Conservation (phyloP, 2,113 vertebrate genomes). For the Thryonomys swinderianus region DNA sequence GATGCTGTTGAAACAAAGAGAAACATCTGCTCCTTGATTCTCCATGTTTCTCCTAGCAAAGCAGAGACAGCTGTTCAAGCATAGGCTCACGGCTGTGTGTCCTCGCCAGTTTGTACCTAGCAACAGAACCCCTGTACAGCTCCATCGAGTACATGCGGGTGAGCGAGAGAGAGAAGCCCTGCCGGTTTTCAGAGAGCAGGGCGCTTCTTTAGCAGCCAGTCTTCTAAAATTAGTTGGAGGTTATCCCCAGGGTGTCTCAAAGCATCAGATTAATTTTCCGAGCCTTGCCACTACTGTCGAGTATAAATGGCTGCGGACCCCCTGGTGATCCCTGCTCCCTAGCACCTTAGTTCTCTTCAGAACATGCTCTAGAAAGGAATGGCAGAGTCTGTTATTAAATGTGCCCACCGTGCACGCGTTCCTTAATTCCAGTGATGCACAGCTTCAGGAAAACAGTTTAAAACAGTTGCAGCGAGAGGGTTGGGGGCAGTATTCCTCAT, state of each 20-base stretch:
- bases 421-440: not conserved
- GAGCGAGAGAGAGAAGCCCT: not conserved
- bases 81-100: not conserved
- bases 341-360: slow-evolving; percentile 37
- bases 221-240: slow-evolving; percentile 47
- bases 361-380: not conserved
- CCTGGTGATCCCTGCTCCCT: slow-evolving; percentile 1
- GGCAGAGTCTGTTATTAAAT: slow-evolving; percentile 9
- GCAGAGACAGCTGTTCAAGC: not conserved
- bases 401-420: not conserved
- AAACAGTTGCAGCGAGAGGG: not conserved
- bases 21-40: slow-evolving; percentile 41
- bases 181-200: not conserved
- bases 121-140: not conserved
- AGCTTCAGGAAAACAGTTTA: not conserved
- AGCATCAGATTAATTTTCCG: slow-evolving; percentile 69
- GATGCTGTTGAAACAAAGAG: slow-evolving; percentile 25
- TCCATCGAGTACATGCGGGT: not conserved
- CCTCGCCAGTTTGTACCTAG: not conserved
- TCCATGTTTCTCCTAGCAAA: not conserved
- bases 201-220: not conserved
- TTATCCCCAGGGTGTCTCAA: slow-evolving; percentile 40
- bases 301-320: slow-evolving; percentile 42
- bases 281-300: slow-evolving; percentile 28
- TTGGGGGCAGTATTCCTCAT: not conserved